Conservation (phyloP, 2,113 vertebrate species). For the Channa maculata region DNA sequence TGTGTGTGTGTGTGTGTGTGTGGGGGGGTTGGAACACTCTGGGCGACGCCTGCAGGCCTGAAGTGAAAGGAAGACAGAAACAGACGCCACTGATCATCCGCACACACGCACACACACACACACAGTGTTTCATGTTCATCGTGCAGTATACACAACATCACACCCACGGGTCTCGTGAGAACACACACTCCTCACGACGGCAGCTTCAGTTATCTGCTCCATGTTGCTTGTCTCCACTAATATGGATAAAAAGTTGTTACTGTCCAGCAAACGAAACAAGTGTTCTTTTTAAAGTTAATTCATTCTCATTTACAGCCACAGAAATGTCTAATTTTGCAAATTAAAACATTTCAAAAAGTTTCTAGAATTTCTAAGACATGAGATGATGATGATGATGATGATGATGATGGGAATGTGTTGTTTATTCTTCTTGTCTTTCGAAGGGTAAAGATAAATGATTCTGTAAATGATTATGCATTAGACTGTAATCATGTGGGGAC, state of each 20-base stretch:
- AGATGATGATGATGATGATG: no score
- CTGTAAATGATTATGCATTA: no score
- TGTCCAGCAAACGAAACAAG: neutral
- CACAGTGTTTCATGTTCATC: conserved; percentile 3
- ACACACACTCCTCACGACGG: conserved; percentile 24
- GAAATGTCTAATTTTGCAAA: no score
- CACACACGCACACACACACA: conserved; percentile 34
- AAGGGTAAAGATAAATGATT: no score
- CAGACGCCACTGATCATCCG: conserved; percentile 34
- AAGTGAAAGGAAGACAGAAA: conserved; percentile 45
- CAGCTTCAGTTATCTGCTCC: neutral
- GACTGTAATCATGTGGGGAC: no score
- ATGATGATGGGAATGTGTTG: no score
- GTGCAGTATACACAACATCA: conserved; percentile 7
- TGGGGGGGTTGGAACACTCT: conserved; percentile 31
- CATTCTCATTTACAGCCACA: no score
- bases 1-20: conserved; percentile 22
- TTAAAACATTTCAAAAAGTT: no score
- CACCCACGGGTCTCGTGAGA: neutral
- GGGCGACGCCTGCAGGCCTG: conserved; percentile 68
- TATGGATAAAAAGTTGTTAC: neutral
- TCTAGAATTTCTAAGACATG: no score
- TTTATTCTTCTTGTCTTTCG: no score
- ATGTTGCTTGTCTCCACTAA: conserved; percentile 11
- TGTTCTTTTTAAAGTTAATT: no score